A percentile compares a stretch with the other conserved stretches of the same genome.
These are phyloP conservation scores for Drosophila fulvimacula DNA, from an alignment of 2,888 invertebrate genomes.

Conservation along the genomic window DNA sequence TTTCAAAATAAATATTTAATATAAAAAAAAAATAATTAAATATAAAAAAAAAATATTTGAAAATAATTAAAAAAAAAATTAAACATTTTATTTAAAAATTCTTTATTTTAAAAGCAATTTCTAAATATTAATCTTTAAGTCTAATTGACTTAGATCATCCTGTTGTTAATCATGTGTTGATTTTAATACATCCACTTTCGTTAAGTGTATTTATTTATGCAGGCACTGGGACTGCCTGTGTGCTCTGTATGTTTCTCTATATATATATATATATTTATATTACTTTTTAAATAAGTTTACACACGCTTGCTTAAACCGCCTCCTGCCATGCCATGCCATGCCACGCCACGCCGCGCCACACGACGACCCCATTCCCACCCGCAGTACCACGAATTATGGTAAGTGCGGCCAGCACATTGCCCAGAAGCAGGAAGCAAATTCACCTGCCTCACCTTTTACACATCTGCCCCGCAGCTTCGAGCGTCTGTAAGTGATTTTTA, in stretches of 20 bases:
- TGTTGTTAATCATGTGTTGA: too few species aligned
- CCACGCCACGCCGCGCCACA: not conserved
- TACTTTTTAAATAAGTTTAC: conserved; percentile 70
- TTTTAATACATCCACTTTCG: not conserved
- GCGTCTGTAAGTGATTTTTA: conserved; percentile 70
- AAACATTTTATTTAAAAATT: too few species aligned
- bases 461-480: not conserved
- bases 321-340: not conserved
- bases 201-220: conserved; percentile 15
- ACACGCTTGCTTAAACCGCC: conserved; percentile 72
- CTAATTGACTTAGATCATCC: too few species aligned
- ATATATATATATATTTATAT: conserved; percentile 2
- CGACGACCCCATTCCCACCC: not conserved
- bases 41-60: too few species aligned
- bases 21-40: too few species aligned
- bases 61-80: too few species aligned
- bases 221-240: conserved; percentile 34
- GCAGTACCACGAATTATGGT: conserved; percentile 49
- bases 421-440: conserved; percentile 27
- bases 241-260: conserved; percentile 20
- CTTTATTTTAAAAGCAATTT: too few species aligned
- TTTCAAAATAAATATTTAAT: too few species aligned
- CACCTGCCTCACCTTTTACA: not conserved
- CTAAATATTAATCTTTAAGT: too few species aligned
- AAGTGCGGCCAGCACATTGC: conserved; percentile 50